Evolutionary conservation across 2,797 vertebrate genomes (phyloP).

Genomic region (Sylvia borin): DNA sequence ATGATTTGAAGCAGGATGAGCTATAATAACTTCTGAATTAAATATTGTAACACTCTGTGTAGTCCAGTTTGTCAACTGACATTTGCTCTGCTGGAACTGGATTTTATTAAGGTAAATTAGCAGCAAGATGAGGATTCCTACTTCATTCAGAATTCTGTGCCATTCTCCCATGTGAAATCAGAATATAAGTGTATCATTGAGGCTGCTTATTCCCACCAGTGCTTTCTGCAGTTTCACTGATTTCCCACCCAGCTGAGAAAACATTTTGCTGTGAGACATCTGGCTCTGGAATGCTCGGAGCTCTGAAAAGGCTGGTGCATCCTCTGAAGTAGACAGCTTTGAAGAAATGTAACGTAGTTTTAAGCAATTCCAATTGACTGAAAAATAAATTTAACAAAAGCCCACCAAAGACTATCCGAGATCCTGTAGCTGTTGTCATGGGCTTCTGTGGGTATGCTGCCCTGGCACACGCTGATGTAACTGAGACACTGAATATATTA

Average conservation of each 20-base stretch:
- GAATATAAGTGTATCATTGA: constrained; percentile 68
- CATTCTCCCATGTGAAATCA: constrained; percentile 67
- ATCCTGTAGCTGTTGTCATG: neutral
- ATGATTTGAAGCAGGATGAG: constrained; percentile 53
- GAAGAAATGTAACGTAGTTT: neutral
- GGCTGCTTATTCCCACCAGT: constrained; percentile 73
- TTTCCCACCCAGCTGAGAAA: constrained; percentile 85
- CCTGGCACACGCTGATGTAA: neutral
- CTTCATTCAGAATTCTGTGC: constrained; percentile 75
- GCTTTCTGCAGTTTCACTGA: constrained; percentile 72
- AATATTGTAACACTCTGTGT: constrained; percentile 25
- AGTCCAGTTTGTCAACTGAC: constrained; percentile 53
- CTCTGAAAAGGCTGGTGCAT: constrained; percentile 60
- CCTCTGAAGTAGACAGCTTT: constrained; percentile 70
- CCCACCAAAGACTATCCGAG: neutral
- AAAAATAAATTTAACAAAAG: neutral
- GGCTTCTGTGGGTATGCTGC: neutral
- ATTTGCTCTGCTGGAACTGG: constrained; percentile 55
- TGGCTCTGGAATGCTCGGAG: constrained; percentile 82
- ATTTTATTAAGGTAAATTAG: constrained; percentile 75
- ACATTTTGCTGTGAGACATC: constrained; percentile 86
- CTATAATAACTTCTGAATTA: constrained; percentile 68
- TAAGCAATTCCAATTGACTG: neutral
- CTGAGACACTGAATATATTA: neutral
- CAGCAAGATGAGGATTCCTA: constrained; percentile 47